Base-by-base conservation (phyloP, 2,797 vertebrate genomes). In the Diceros bicornis region DNA sequence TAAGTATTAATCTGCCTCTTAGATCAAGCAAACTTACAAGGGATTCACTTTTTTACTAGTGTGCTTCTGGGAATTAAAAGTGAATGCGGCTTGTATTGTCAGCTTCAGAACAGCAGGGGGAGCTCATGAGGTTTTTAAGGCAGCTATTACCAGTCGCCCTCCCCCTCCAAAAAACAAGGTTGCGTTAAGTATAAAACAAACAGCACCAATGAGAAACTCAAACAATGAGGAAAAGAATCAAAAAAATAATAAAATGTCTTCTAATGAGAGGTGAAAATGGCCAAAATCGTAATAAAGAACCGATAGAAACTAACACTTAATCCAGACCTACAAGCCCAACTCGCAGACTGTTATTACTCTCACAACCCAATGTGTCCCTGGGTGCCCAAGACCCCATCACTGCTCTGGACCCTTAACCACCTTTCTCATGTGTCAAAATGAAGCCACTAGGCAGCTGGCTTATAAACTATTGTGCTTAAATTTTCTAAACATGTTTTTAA, bases 81-180 rank as follows among this genome's bases (percentile, higher is more conserved):
- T 4, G 1, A 84, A 87, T 6, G 44, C 8, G 8, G n/a, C 50
- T 68, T 85, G 91, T 71, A 84, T 8, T 96, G 27, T 81, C 83
- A 29, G 16, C 21, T 34, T 6, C 9, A 61, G 78, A 97, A 89
- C 98, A 97, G 96, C 96, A 98, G 98, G 95, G 97, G 98, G 98
- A 84, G 98, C 97, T 59, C 94, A 55, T 77, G 97, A 97, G 93
- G 55, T 81, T 93, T 96, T 94, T 72, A 86, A 86, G 27, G 84
- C 87, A 4, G 20, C 75, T 89, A n/a, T 61, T 62, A 55, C 13
- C n/a, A 25, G 17, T 0, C 37, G 23, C 18, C 16, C 16, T 23
- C 7, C 47, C 25, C 7, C 5, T 32, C 27, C 27, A 57, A 57
- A 92, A 71, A 78, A 57, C 2, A 47, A 47, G 6, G 52, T 9